Evolutionary conservation across 2,113 vertebrate genomes (phyloP).

Genomic region (Neolamprologus fasciatus): DNA sequence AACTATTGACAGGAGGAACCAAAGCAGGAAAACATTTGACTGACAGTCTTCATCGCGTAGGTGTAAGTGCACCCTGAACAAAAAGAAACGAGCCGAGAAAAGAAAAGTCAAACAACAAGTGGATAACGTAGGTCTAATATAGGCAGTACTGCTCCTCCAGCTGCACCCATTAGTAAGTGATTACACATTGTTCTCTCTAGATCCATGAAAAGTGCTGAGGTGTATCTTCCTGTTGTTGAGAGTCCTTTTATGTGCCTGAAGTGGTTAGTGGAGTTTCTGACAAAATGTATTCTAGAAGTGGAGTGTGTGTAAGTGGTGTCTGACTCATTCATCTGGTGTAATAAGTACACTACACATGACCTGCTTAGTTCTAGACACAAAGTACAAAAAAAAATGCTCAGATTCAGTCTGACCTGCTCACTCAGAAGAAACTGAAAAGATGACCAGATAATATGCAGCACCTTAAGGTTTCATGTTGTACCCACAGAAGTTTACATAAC

Average conservation of each 20-base stretch:
- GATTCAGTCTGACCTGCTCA: background rate
- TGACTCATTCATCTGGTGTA: slow-evolving; percentile 26
- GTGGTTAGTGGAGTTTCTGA: background rate
- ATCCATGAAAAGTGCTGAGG: background rate
- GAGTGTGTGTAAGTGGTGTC: slow-evolving; percentile 6
- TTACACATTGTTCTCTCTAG: background rate
- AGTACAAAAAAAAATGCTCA: background rate
- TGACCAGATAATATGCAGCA: background rate
- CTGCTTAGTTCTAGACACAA: background rate
- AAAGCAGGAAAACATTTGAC: background rate
- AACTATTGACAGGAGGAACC: background rate
- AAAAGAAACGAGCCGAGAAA: background rate
- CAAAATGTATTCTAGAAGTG: background rate
- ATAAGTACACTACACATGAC: background rate
- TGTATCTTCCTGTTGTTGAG: background rate
- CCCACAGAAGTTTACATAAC: background rate
- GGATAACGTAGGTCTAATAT: background rate
- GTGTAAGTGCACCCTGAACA: background rate
- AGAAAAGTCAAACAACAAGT: background rate
- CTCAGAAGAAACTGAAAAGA: background rate
- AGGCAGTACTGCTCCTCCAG: background rate
- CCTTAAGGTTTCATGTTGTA: background rate
- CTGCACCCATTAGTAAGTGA: background rate
- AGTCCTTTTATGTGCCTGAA: background rate
- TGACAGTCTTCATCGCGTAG: background rate